Conservation (phyloP, 2,888 invertebrate species). For the Cephus pulcher region DNA sequence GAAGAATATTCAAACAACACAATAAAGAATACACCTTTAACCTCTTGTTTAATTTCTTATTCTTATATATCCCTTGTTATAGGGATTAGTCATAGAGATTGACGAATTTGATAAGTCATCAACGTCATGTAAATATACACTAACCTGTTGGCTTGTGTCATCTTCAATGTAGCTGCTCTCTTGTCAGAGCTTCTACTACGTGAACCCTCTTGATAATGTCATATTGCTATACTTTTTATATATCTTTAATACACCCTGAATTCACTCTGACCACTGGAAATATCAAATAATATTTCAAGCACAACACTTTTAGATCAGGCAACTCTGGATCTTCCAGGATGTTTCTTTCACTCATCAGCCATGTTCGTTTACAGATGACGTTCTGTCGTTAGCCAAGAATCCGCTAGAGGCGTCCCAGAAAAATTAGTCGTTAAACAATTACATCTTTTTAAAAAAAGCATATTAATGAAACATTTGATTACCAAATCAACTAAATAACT, state of each 20-base stretch:
- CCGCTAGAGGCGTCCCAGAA: neutral
- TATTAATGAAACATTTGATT: neutral
- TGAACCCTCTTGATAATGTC: neutral
- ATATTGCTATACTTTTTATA: neutral
- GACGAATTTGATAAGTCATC: slow-evolving; percentile 29
- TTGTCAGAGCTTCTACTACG: neutral
- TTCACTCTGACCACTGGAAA: neutral
- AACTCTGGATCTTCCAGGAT: neutral
- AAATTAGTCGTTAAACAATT: neutral
- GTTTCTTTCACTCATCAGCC: neutral
- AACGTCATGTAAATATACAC: slow-evolving; percentile 42
- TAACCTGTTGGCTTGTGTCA: slow-evolving; percentile 62
- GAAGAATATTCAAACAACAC: slow-evolving; percentile 47
- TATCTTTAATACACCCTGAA: neutral
- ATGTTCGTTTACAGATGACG: neutral
- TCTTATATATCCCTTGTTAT: slow-evolving; percentile 30
- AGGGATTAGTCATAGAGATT: neutral
- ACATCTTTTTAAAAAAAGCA: neutral
- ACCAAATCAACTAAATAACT: neutral
- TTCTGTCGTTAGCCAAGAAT: neutral
- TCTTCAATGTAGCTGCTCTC: slow-evolving; percentile 27
- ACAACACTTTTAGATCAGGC: neutral
- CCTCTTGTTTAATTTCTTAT: neutral
- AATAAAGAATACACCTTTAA: slow-evolving; percentile 5
- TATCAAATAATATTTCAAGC: neutral